Conservation (phyloP, 2,888 invertebrate species). For the Drosophila infuscata region DNA sequence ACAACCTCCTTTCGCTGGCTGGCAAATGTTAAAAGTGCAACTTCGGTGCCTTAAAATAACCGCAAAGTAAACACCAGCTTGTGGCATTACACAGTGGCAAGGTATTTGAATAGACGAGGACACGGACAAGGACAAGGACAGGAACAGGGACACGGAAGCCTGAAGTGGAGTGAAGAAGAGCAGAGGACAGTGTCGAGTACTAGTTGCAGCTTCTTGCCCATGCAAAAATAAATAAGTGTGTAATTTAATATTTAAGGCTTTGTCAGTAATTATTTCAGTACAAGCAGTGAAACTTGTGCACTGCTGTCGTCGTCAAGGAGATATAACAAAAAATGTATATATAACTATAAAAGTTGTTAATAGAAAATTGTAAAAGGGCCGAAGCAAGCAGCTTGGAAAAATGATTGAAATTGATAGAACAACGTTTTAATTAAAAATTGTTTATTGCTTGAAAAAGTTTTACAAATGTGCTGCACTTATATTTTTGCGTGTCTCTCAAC, state of each 20-base stretch:
- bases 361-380: constrained; percentile 3
- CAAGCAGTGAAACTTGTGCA: constrained; percentile 55
- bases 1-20: constrained; percentile 29
- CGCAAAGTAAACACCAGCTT: constrained; percentile 79
- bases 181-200: constrained; percentile 46
- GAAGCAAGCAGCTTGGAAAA: background rate
- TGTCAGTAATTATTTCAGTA: constrained; percentile 75
- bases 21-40: constrained; percentile 75
- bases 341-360: constrained; percentile 18
- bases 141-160: constrained; percentile 56
- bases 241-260: constrained; percentile 80
- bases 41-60: constrained; percentile 78
- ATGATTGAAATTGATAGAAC: background rate
- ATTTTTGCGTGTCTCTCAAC: background rate
- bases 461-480: background rate
- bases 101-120: constrained; percentile 71
- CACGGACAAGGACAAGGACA: constrained; percentile 66
- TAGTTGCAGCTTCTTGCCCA: constrained; percentile 34
- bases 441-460: background rate
- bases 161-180: constrained; percentile 29
- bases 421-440: constrained; percentile 6
- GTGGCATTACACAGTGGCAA: constrained; percentile 48
- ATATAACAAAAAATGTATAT: background rate
- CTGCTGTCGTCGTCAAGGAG: constrained; percentile 27
- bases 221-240: constrained; percentile 76